Percentiles rank a stretch among this genome's conserved stretches.
These are phyloP conservation scores for Glaucopsyche alexis DNA, from an alignment of 2,888 invertebrate species.

Conservation along the genomic window DNA sequence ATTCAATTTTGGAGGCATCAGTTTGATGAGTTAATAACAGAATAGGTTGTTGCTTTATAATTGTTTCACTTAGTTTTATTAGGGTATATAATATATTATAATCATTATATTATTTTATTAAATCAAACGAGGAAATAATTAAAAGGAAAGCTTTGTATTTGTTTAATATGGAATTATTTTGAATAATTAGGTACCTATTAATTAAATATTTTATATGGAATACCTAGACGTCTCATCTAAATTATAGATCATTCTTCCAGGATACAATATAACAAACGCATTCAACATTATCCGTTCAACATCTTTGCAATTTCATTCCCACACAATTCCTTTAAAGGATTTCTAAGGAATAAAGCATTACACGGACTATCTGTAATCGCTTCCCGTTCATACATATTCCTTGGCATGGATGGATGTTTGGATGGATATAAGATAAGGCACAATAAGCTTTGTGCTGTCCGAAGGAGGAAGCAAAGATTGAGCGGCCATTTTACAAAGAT, in stretches of 20 bases:
- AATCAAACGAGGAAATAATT: not conserved
- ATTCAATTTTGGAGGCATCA: conserved; percentile 19
- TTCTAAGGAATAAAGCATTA: conserved; percentile 9
- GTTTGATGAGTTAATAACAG: not conserved
- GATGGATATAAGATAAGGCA: conserved; percentile 18
- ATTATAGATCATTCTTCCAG: not conserved
- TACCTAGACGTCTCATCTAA: not conserved
- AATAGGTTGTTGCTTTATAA: not conserved
- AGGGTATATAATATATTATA: not conserved
- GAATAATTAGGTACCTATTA: too few relatives aligned
- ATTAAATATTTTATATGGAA: too few relatives aligned
- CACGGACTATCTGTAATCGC: conserved; percentile 16
- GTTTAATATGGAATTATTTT: too few relatives aligned
- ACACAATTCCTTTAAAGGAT: conserved; percentile 25
- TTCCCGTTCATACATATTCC: conserved; percentile 24
- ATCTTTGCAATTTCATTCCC: conserved; percentile 13
- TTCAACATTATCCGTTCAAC: not conserved
- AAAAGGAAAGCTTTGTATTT: too few relatives aligned
- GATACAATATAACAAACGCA: not conserved
- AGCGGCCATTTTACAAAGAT: conserved; percentile 43
- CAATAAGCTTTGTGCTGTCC: conserved; percentile 63
- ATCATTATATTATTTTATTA: not conserved
- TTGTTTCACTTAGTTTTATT: not conserved
- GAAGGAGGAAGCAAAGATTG: conserved; percentile 61
- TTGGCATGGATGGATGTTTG: conserved; percentile 13